These are phyloP conservation scores for Melanocharis versteri DNA, from an alignment of 2,113 vertebrate species.

Conservation along the genomic window DNA sequence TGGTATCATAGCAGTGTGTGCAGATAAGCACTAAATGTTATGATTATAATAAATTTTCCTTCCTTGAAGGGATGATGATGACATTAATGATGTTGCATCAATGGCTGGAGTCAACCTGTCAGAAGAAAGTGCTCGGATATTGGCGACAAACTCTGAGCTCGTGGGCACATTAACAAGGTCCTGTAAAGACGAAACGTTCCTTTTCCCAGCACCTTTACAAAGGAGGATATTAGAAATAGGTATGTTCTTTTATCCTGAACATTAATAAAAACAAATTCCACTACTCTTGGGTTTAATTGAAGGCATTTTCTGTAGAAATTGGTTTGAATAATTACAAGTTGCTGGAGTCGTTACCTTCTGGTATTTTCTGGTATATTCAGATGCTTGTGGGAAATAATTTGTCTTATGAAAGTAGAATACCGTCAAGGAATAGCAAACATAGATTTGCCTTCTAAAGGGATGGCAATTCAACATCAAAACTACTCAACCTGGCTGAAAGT, in stretches of 20 bases:
- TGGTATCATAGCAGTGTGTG: background rate
- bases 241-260: conserved; percentile 15
- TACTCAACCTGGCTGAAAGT: background rate
- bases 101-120: conserved; percentile 94
- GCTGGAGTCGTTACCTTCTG: background rate
- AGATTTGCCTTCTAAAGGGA: background rate
- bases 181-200: conserved; percentile 91
- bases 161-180: conserved; percentile 87
- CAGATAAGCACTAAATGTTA: background rate
- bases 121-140: conserved; percentile 88
- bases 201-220: conserved; percentile 81
- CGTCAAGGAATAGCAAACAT: background rate
- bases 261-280: background rate
- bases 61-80: conserved; percentile 87
- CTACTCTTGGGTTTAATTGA: background rate
- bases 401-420: background rate
- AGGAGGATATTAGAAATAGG: conserved; percentile 89
- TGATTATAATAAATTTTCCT: background rate
- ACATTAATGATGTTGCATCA: conserved; percentile 91
- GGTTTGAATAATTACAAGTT: background rate
- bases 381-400: background rate
- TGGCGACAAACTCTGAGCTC: conserved; percentile 88
- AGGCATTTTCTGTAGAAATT: background rate
- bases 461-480: background rate
- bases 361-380: background rate